These are phyloP conservation scores for Leptinotarsa rubiginosa DNA, from an alignment of 2,888 invertebrate species.

Conservation along the genomic window DNA sequence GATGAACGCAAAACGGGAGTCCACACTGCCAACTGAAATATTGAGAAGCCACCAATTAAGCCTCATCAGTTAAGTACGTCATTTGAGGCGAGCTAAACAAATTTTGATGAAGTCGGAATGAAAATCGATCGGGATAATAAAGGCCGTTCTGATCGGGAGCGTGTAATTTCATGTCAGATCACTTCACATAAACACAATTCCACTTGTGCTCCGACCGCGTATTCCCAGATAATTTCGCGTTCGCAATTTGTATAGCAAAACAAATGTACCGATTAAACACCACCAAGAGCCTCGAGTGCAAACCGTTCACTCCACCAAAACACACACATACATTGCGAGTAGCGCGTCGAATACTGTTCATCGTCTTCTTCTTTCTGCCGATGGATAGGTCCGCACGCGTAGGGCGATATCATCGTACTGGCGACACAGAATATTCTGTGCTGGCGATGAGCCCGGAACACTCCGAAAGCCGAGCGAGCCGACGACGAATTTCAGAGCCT, in stretches of 20 bases:
- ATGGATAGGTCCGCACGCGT: conserved; percentile 55
- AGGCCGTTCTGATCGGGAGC: neutral
- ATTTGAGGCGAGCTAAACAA: neutral
- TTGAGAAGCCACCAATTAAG: too few relatives aligned
- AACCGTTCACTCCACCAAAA: conserved; percentile 37
- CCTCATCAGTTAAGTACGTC: too few relatives aligned
- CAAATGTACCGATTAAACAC: conserved; percentile 18
- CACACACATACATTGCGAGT: conserved; percentile 47
- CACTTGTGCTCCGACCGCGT: neutral
- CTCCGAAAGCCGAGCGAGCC: conserved; percentile 33
- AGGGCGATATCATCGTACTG: conserved; percentile 56
- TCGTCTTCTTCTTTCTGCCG: conserved; percentile 46
- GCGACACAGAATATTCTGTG: conserved; percentile 13
- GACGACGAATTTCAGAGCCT: conserved; percentile 38
- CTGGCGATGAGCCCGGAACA: conserved; percentile 15
- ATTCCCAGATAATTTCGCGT: conserved; percentile 1
- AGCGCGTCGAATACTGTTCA: conserved; percentile 44
- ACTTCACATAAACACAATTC: conserved; percentile 9
- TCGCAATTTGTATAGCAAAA: neutral
- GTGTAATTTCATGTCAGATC: neutral
- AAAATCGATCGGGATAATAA: neutral
- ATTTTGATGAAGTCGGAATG: neutral
- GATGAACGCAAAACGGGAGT: neutral
- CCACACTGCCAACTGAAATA: neutral
- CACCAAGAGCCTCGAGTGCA: conserved; percentile 14